Base-by-base conservation (phyloP, 2,888 invertebrate species). In the Cheilosia urbana region DNA sequence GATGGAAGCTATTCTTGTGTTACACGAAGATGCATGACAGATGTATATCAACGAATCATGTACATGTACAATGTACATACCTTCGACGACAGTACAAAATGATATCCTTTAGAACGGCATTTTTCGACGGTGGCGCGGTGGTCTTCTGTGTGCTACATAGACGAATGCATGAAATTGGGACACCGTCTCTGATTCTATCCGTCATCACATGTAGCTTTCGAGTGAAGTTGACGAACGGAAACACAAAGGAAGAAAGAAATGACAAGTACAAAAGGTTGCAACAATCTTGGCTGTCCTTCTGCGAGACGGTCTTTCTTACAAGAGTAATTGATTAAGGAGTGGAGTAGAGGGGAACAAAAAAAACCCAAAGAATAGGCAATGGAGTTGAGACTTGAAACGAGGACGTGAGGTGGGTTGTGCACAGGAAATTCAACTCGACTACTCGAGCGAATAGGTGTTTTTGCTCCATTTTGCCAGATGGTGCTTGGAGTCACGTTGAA, bases 11-110 rank as follows among this genome's bases (percentile, higher is more conserved):
- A 71, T 69, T 75, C 58, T 58, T 84, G 9, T 53, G 69, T 79
- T 73, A 75, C 73, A 84, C 58, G 58, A 73, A 65, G 68, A 83
- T 78, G 47, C 68, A 79, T 79, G 58, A 75, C 63, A 53, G 68
- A 47, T 60, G 11, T n/a, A 84, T 63, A 73, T 69, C 77, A 60
- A 73, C 69, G 45, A 58, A 75, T 69, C 69, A 21, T 79, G 45
- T 34, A 68, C 78, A 17, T 0, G 24, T 24, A 24, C 24, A 24
- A 21, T 21, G 2, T 2, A 21, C 6, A 27, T 57, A 24, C 9
- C 15, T 58, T 75, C 73, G 37, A 37, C 37, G 37, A 37, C 37
- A 37, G 65, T 73, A 53, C 72, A 69, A 68, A 24, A 27, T 15
- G 13, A 24, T 65, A 71, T 81, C 76, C 76, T 71, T 17, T 9